Evolutionary conservation across 2,888 invertebrate species (phyloP), one percentile per base, ranked within the genome.

Genomic region (Zygaena filipendulae): DNA sequence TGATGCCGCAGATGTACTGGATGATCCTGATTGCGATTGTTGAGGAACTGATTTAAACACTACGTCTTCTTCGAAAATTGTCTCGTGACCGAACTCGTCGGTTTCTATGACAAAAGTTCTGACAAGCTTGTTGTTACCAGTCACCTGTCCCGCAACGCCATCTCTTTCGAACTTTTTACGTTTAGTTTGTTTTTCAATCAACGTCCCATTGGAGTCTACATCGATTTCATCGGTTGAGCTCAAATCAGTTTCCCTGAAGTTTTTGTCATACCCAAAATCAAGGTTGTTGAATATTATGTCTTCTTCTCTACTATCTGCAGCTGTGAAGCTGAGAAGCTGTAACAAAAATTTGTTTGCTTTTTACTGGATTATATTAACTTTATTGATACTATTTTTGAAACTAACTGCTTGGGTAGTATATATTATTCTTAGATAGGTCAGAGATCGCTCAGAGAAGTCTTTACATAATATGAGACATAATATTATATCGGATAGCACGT

Each of bases 61-160:
- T 1, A 58, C 47, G 39, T 72, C 69, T 38, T 60, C 49, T 42
- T 72, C 69, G n/a, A 37, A 40, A 4, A 71, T 42, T 0, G 25
- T 38, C 39, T 63, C 56, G 7, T 53, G 41, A 3, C 71, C 74
- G 0, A 21, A 8, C 2, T 43, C 48, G 28, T 69, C 64, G 1
- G 38, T 36, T 10, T 45, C 48, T 2, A 67, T 52, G 1, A 44
- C 39, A 3, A 62, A 38, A 0, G 38, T 57, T 36, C 43, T 46
- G 2, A 51, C 40, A 10, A 50, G 34, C 21, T 49, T 53, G 25
- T 58, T 55, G 25, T 48, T 42, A 3, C 45, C 41, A 2, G 40
- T 35, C 8, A 47, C 32, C 12, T 43, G 34, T 6, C 37, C 30
- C 1, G 16, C 19, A 5, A 22, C 36, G 10, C 42, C 30, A 3